Evolutionary conservation across 2,888 invertebrate species (phyloP).

Genomic region (Xanthorhoe designata): DNA sequence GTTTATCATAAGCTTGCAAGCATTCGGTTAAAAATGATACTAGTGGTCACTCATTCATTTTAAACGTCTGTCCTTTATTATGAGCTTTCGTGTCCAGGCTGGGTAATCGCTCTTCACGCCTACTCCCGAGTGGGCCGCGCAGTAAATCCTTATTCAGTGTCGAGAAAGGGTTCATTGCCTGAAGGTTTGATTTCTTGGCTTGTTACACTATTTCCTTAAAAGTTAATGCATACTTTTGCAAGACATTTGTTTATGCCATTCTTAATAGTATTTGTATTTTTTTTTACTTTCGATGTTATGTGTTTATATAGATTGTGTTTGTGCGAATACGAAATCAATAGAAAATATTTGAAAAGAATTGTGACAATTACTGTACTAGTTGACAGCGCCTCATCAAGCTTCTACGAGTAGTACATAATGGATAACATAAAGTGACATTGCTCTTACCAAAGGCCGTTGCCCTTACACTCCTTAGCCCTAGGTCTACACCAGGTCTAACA

Average conservation of each 20-base stretch:
- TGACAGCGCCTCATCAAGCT: neutral
- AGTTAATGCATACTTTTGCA: neutral
- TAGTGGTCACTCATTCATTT: neutral
- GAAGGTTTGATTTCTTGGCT: conserved; percentile 13
- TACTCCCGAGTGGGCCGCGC: conserved; percentile 28
- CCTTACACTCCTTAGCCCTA: conserved; percentile 49
- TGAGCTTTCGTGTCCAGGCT: conserved; percentile 16
- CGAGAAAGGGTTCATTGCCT: conserved; percentile 23
- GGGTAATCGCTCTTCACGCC: conserved; percentile 29
- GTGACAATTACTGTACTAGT: conserved; percentile 10
- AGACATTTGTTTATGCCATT: neutral
- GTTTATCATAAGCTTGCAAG: no score
- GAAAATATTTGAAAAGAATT: neutral
- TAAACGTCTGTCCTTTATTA: conserved; percentile 5
- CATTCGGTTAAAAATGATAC: neutral
- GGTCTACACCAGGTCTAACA: conserved; percentile 54
- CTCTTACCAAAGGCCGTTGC: conserved; percentile 34
- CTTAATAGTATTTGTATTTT: neutral
- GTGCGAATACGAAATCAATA: no score
- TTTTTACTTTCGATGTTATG: no score
- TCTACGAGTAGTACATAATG: neutral
- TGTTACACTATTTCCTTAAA: conserved; percentile 16
- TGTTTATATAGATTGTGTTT: no score
- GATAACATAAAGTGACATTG: conserved; percentile 33
- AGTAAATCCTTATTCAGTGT: conserved; percentile 34